Evolutionary conservation across 2,113 vertebrate genomes (phyloP).

Genomic region (Proteles cristata): DNA sequence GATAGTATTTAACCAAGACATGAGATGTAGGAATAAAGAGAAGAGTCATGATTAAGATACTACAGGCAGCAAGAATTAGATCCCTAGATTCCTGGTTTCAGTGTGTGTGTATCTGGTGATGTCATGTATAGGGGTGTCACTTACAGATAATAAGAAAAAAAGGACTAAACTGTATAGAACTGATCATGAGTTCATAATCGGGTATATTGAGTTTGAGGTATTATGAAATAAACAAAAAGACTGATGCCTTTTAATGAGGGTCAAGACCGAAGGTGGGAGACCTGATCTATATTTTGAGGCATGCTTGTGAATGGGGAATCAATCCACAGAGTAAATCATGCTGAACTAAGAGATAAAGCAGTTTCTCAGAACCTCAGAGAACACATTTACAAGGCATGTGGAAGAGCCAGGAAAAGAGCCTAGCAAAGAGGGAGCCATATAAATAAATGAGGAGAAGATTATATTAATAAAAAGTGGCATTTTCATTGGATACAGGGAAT

Average conservation of each 20-base stretch:
- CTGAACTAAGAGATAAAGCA: background rate
- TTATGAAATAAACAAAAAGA: background rate
- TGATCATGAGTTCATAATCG: background rate
- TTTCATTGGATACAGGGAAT: background rate
- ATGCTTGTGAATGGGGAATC: background rate
- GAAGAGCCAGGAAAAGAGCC: background rate
- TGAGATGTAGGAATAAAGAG: background rate
- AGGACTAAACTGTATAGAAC: background rate
- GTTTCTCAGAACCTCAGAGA: background rate
- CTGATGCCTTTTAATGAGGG: background rate
- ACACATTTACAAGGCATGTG: background rate
- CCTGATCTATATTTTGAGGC: background rate
- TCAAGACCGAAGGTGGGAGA: background rate
- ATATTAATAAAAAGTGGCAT: background rate
- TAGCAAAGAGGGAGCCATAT: background rate
- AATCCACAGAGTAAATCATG: background rate
- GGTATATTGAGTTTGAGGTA: background rate
- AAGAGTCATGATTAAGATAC: background rate
- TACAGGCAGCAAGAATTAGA: background rate
- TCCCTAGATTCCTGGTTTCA: background rate
- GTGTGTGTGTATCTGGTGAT: background rate
- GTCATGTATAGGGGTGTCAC: background rate
- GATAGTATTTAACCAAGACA: background rate
- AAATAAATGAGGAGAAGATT: background rate
- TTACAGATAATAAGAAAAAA: background rate